These are phyloP conservation scores for Pseudomyrmex concolor DNA, from an alignment of 1,140 invertebrate species.

Conservation along the genomic window DNA sequence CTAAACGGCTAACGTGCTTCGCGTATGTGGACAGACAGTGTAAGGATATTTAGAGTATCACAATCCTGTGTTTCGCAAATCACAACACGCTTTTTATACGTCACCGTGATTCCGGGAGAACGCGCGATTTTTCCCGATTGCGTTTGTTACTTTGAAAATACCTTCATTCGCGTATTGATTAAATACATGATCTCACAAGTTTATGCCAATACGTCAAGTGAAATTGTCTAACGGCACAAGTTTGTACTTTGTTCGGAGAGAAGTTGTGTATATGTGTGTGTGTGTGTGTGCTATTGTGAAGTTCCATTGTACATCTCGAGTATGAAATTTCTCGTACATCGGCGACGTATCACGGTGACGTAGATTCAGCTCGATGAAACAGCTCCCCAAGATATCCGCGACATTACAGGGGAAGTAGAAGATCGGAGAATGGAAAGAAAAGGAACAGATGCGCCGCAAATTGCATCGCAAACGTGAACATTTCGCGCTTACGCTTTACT, in stretches of 20 bases:
- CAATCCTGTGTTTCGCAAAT: neutral
- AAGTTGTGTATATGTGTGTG: too few relatives aligned
- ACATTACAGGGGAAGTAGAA: conserved; percentile 41
- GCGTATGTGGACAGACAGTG: conserved; percentile 8
- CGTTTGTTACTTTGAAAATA: neutral
- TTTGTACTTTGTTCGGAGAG: conserved; percentile 18
- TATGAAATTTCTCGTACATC: neutral
- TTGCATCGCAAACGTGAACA: conserved; percentile 10
- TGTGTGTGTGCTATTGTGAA: too few relatives aligned
- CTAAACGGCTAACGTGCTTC: neutral
- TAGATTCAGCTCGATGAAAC: neutral
- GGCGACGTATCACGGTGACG: conserved; percentile 15
- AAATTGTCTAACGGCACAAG: neutral
- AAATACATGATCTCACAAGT: neutral
- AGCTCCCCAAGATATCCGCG: conserved; percentile 26
- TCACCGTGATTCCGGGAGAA: conserved; percentile 6
- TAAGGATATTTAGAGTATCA: conserved; percentile 8
- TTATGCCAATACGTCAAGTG: too few relatives aligned
- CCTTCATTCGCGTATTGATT: neutral
- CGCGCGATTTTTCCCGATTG: neutral
- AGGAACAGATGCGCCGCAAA: conserved; percentile 14
- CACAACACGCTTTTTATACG: neutral
- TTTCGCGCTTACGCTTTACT: conserved; percentile 1
- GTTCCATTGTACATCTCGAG: neutral
- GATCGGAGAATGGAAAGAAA: conserved; percentile 28